A percentile compares a stretch with the other conserved stretches of the same genome.
These are phyloP conservation scores for Drosophila koepferae DNA, from an alignment of 2,888 invertebrate genomes.

Conservation along the genomic window DNA sequence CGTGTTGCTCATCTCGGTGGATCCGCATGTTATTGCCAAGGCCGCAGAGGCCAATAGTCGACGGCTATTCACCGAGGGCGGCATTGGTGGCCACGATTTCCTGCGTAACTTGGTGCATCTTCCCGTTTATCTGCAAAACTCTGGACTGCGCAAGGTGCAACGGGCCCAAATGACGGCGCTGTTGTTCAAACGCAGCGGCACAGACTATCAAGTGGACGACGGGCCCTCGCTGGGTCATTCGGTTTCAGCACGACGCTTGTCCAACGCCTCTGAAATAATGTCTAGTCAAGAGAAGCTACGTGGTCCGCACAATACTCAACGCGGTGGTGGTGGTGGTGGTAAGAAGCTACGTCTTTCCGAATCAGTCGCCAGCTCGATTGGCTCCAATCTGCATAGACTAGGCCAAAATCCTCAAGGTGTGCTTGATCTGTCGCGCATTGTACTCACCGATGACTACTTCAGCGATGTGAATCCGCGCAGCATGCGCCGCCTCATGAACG, in stretches of 20 bases:
- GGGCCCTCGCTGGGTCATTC: constrained; percentile 83
- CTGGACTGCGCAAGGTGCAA: constrained; percentile 95
- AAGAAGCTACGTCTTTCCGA: constrained; percentile 93
- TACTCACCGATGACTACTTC: constrained; percentile 99
- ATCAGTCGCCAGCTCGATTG: constrained; percentile 95
- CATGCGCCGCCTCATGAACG: constrained; percentile 98
- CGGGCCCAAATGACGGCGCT: constrained; percentile 92
- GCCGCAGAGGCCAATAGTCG: constrained; percentile 96
- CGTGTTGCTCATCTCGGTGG: constrained; percentile 97
- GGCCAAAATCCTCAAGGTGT: constrained; percentile 88
- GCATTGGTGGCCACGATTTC: constrained; percentile 97
- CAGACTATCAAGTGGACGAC: constrained; percentile 83
- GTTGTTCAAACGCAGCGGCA: constrained; percentile 83
- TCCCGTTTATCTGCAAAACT: constrained; percentile 99
- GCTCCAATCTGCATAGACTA: constrained; percentile 92
- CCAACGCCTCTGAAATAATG: constrained; percentile 92
- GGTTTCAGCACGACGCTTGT: constrained; percentile 91
- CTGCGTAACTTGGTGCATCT: constrained; percentile 98
- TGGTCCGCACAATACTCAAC: constrained; percentile 75
- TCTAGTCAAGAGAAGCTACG: constrained; percentile 92
- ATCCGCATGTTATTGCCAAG: constrained; percentile 99
- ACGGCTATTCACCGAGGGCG: constrained; percentile 93
- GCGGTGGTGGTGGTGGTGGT: constrained; percentile 87
- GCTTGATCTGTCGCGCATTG: constrained; percentile 89
- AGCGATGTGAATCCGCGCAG: constrained; percentile 99